Conservation (phyloP, 2,113 vertebrate species). For the Nothocercus nigrocapillus region DNA sequence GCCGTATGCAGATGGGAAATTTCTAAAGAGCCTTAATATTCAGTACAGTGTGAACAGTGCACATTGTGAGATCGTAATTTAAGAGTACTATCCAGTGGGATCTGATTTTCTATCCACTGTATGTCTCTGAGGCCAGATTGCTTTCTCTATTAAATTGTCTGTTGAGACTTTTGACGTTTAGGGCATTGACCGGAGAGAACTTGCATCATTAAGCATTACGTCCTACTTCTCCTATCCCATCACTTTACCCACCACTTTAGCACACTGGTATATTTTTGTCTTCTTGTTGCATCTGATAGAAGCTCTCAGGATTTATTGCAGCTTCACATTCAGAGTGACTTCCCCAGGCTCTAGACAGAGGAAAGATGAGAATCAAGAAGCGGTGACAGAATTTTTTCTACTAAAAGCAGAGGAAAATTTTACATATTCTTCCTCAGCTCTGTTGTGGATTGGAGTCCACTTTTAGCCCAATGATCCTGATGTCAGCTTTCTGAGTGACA, state of each 20-base stretch:
- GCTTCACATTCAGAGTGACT: background rate
- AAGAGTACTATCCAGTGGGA: background rate
- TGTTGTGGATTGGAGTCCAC: background rate
- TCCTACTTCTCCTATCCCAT: background rate
- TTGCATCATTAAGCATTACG: background rate
- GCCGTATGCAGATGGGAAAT: constrained; percentile 34
- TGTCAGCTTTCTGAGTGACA: constrained; percentile 45
- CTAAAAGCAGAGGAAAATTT: background rate
- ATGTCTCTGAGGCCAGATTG: background rate
- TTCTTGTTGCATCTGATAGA: background rate
- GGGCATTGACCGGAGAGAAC: background rate
- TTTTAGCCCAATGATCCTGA: background rate
- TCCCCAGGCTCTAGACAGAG: background rate
- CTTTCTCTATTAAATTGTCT: background rate
- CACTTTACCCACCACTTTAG: background rate
- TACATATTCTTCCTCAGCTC: background rate
- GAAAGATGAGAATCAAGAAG: background rate
- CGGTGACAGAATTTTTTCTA: background rate
- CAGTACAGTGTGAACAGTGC: background rate
- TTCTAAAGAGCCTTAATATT: background rate
- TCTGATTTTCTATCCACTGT: background rate
- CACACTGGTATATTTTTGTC: background rate
- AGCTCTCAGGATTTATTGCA: background rate
- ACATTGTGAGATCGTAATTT: background rate
- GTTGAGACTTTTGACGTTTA: background rate